Evolutionary conservation across 2,113 vertebrate species (phyloP), one percentile per base, ranked within the genome.

Genomic region (Zootoca vivipara): DNA sequence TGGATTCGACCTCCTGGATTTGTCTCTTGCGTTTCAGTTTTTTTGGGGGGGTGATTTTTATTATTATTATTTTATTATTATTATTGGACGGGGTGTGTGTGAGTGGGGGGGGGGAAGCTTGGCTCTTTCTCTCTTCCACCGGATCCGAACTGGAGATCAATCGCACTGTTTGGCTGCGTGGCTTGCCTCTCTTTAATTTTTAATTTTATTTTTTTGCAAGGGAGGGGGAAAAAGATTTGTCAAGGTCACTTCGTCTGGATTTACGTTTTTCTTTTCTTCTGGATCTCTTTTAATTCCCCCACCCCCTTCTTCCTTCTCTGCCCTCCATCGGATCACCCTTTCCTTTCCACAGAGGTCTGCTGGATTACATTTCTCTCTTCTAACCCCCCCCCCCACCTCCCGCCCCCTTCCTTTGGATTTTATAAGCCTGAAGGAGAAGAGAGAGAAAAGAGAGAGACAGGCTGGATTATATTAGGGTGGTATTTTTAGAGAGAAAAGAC

Each of bases 221-320:
- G 82, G 77, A 86, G 72, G 78, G 82, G 87, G 81, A 52, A 52
- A 52, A 12, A 80, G 77, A 82, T 89, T 89, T 52, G 67, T 92
- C 90, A 92, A 92, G 92, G 92, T 93, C 92, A 91, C 85, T 85
- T 83, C 83, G 88, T 20, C 15, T 91, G 92, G 92, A 88, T 93
- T 77, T 88, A 87, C 75, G 78, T 30, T 40, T 69, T 24, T 85
- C 87, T 92, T 38, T n/a, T 4, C 69, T 42, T 82, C 69, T 72
- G 85, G 85, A 80, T 80, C 67, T 40, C 5, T 58, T 42, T 70
- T 52, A 52, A 52, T 52, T 46, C 46, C 46, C 10, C 40, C 33
- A 74, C 35, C 73, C 62, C 28, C 1, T n/a, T 4, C 74, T 67
- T 46, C 12, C 38, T 15, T 5, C 38, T 46, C 38, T 46, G 22